A percentile compares a stretch with the other conserved stretches of the same genome.
Conservation (phyloP, 2,888 invertebrate species). For the Lottia gigantea region DNA sequence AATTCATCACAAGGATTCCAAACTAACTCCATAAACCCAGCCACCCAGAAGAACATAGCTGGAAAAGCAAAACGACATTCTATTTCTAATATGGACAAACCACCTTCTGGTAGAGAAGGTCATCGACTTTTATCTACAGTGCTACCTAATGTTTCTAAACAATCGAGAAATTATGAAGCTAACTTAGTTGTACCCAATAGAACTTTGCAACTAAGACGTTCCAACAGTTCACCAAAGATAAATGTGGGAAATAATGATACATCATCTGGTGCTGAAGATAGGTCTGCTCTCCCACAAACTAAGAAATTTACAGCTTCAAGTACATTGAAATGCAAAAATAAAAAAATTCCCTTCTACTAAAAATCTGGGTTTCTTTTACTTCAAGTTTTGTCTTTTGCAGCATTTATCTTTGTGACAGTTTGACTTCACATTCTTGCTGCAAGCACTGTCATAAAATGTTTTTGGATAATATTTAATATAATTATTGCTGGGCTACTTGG, state of each 20-base stretch:
- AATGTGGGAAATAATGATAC: background rate
- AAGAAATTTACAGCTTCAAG: too few relatives aligned
- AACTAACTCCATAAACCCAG: background rate
- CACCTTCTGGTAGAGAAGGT: background rate
- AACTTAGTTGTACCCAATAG: conserved; percentile 51
- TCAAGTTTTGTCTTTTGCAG: too few relatives aligned
- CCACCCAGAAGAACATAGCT: background rate
- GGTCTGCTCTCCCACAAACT: too few relatives aligned
- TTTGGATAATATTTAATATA: too few relatives aligned
- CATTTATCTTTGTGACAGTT: too few relatives aligned
- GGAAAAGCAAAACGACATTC: conserved; percentile 1
- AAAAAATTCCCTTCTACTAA: too few relatives aligned
- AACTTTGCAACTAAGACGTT: conserved; percentile 44
- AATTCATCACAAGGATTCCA: background rate
- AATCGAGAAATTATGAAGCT: conserved; percentile 39
- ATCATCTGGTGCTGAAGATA: too few relatives aligned
- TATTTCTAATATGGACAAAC: background rate
- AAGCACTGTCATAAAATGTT: too few relatives aligned
- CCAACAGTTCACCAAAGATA: conserved; percentile 17
- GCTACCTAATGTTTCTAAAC: background rate
- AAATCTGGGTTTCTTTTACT: too few relatives aligned
- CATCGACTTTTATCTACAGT: conserved; percentile 6
- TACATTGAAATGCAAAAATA: too few relatives aligned
- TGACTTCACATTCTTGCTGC: too few relatives aligned
- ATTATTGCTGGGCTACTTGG: too few relatives aligned